phyloP scores from a whole-genome alignment of 2,797 vertebrate genomes.

The Rhincodon typus region DNA sequence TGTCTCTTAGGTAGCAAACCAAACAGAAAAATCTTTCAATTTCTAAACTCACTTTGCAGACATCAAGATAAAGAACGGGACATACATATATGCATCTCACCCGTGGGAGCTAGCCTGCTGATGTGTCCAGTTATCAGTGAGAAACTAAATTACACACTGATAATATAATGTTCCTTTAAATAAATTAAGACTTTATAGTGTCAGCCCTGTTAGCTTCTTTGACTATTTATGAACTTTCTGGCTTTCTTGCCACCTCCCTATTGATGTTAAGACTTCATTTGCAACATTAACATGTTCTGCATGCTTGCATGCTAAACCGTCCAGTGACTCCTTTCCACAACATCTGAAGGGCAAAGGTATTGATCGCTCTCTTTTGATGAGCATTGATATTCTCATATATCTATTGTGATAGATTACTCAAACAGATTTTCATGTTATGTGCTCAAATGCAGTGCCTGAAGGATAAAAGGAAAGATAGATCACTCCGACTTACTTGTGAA shows the following conservation, averaged over 20 bases:
- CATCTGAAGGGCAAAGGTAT: neutral
- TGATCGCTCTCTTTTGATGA: neutral
- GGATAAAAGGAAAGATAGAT: neutral
- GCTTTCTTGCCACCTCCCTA: neutral
- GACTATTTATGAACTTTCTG: neutral
- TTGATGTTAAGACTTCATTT: neutral
- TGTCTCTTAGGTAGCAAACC: neutral
- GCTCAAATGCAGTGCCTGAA: neutral
- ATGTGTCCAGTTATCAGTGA: neutral
- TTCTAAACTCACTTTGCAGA: neutral
- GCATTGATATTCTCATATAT: neutral
- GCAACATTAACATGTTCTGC: neutral
- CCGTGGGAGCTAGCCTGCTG: neutral
- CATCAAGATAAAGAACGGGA: neutral
- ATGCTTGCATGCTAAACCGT: neutral
- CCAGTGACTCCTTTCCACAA: neutral
- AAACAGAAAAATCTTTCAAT: neutral
- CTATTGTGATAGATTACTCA: neutral
- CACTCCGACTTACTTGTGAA: slow-evolving; percentile 79
- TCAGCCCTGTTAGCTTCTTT: neutral
- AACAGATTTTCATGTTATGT: neutral
- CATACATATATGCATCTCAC: neutral
- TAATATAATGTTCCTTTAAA: neutral
- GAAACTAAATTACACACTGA: neutral
- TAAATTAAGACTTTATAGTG: neutral